Conservation (phyloP, 2,888 invertebrate genomes). For the Rotaria socialis region DNA sequence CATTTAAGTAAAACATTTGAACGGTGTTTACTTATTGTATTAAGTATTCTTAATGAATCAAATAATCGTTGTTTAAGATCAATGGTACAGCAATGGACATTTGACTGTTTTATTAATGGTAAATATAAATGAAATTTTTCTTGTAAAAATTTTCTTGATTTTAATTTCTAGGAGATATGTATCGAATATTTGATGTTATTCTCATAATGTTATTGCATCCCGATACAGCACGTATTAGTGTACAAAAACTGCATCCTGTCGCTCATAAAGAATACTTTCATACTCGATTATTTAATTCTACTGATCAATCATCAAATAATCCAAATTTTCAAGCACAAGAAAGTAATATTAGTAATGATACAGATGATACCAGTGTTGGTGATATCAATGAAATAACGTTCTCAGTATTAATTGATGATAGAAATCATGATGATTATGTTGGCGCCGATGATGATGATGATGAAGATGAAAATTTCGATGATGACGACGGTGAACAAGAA, state of each 20-base stretch:
- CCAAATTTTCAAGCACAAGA: slow-evolving; percentile 47
- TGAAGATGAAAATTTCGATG: slow-evolving; percentile 38
- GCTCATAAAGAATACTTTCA: slow-evolving; percentile 52
- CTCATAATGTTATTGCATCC: slow-evolving; percentile 72
- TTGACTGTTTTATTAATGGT: background rate
- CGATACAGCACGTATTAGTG: slow-evolving; percentile 74
- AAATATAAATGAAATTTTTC: background rate
- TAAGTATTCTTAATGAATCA: slow-evolving; percentile 21
- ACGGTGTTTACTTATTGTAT: slow-evolving; percentile 38
- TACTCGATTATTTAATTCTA: slow-evolving; percentile 40
- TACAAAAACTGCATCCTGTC: slow-evolving; percentile 61
- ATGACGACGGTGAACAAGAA: slow-evolving; percentile 21
- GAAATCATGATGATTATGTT: slow-evolving; percentile 47
- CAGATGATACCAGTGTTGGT: slow-evolving; percentile 56
- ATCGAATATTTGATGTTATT: slow-evolving; percentile 71
- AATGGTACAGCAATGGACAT: slow-evolving; percentile 35
- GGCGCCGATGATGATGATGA: slow-evolving; percentile 36
- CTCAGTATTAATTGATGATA: slow-evolving; percentile 48
- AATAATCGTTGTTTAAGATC: slow-evolving; percentile 33
- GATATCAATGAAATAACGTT: slow-evolving; percentile 47
- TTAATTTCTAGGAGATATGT: slow-evolving; percentile 62
- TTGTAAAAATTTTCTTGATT: background rate
- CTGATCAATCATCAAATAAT: slow-evolving; percentile 21
- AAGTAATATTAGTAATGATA: slow-evolving; percentile 54
- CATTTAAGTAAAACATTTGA: slow-evolving; percentile 45